Evolutionary conservation across 2,888 invertebrate species (phyloP).

Genomic region (Teleogryllus oceanicus): DNA sequence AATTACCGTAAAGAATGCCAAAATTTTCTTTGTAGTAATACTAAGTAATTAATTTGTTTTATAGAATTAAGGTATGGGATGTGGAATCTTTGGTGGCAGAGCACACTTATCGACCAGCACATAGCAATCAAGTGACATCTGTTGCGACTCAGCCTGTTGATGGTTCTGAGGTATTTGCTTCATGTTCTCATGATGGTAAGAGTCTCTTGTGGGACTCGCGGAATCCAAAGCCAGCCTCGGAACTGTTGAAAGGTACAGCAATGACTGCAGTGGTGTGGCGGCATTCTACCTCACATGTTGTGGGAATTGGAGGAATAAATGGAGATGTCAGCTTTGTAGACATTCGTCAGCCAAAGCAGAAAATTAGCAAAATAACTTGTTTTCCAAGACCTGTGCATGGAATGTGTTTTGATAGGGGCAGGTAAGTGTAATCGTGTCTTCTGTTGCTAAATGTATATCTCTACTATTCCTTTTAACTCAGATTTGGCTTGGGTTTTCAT

Average conservation of each 20-base stretch:
- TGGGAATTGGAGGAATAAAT: slow-evolving; percentile 52
- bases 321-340: slow-evolving; percentile 55
- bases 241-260: neutral
- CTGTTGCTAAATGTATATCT: too few species aligned
- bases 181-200: slow-evolving; percentile 54
- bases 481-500: too few species aligned
- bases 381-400: slow-evolving; percentile 47
- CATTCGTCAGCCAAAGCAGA: slow-evolving; percentile 48
- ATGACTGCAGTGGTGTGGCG: slow-evolving; percentile 46
- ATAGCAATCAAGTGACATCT: slow-evolving; percentile 39
- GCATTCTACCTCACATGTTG: slow-evolving; percentile 46
- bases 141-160: slow-evolving; percentile 40
- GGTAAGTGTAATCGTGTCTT: neutral
- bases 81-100: slow-evolving; percentile 50
- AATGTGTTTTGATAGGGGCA: slow-evolving; percentile 43
- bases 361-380: slow-evolving; percentile 43
- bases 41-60: slow-evolving; percentile 27
- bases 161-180: slow-evolving; percentile 52
- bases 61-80: slow-evolving; percentile 55
- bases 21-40: neutral
- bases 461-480: too few species aligned
- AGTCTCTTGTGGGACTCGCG: slow-evolving; percentile 48
- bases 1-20: too few species aligned
- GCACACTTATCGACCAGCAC: slow-evolving; percentile 52
- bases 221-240: slow-evolving; percentile 43